Base-by-base conservation (phyloP, 1,140 invertebrate genomes). In the Glomeris maerens region DNA sequence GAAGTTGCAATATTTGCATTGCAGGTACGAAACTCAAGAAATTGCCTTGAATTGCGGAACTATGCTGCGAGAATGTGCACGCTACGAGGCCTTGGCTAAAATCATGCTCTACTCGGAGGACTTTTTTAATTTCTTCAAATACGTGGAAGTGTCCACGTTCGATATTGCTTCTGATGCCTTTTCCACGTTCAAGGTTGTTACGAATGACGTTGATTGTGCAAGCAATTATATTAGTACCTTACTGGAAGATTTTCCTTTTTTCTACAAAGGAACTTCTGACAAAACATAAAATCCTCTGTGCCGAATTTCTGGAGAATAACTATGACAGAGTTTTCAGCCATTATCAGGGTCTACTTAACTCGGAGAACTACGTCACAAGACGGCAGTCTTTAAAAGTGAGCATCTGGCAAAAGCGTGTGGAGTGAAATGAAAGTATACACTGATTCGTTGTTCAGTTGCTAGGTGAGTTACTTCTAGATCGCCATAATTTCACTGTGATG, bases 81-180 rank as follows among this genome's bases (percentile, higher is more conserved):
- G 95, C 64, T 93, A 96, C 64, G 93, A 98, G 71, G 89, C 90
- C 41, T 70, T 98, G 61, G 93, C 94, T 48, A 97, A 98, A 74
- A 94, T 98, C 50, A 91, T 98, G 79, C 78, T 98, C 53, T 82
- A 93, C 69, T 92, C 89, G 47, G 87, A 94, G 60, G 89, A 97
- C 66, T 98, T 98, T 77, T 98, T 95, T 69, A 92, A 97, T 72
- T 99, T 99, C 74, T 99, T 98, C 73, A 82, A 84, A 72, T 99
- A 98, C 72, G 96, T 99, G 62, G 95, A 99, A 78, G 88, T 97
- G 52, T 97, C 94, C 50, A 97, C 94, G 51, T 99, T 99, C 77
- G 96, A 99, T 77, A 98, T 99, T 65, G 95, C 96, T 65, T 98
- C 94, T 56, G 96, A 99, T 83, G 96, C 95, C 69, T 99, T 99